Percentiles rank a stretch among this genome's conserved stretches.
Evolutionary conservation across 1,140 invertebrate genomes (phyloP).

Genomic region (Asobara japonica): DNA sequence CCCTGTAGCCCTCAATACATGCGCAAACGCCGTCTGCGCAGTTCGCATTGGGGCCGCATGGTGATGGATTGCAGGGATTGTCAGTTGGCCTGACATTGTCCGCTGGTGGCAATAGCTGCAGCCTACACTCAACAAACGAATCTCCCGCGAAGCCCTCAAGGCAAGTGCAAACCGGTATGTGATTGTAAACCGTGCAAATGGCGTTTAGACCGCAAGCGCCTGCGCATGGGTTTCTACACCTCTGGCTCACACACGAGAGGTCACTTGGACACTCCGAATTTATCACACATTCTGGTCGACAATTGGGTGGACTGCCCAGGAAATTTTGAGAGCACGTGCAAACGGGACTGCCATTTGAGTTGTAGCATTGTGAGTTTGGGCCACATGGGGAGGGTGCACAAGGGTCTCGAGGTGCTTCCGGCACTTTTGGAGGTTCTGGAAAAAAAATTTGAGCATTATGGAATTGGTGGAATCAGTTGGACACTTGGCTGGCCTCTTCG

Average conservation of each 20-base stretch:
- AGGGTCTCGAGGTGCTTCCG: constrained; percentile 59
- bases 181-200: constrained; percentile 65
- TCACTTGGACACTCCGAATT: constrained; percentile 57
- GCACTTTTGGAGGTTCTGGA: constrained; percentile 39
- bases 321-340: constrained; percentile 64
- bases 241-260: constrained; percentile 57
- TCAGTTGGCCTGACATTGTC: background rate
- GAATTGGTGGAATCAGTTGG: constrained; percentile 65
- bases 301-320: constrained; percentile 71
- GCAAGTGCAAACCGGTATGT: constrained; percentile 68
- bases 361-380: constrained; percentile 75
- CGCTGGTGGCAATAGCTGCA: constrained; percentile 54
- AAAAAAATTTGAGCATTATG: constrained; percentile 41
- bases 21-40: constrained; percentile 76
- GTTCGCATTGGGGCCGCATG: constrained; percentile 79
- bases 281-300: constrained; percentile 76
- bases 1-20: constrained; percentile 76
- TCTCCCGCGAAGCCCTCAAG: constrained; percentile 65
- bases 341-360: constrained; percentile 54
- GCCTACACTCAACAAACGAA: constrained; percentile 53
- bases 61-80: constrained; percentile 71
- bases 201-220: constrained; percentile 66
- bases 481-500: too few species aligned
- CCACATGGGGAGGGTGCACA: constrained; percentile 78
- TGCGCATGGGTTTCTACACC: constrained; percentile 66